Evolutionary conservation across 2,888 invertebrate genomes (phyloP).

Genomic region (Entomobrya multifasciata): DNA sequence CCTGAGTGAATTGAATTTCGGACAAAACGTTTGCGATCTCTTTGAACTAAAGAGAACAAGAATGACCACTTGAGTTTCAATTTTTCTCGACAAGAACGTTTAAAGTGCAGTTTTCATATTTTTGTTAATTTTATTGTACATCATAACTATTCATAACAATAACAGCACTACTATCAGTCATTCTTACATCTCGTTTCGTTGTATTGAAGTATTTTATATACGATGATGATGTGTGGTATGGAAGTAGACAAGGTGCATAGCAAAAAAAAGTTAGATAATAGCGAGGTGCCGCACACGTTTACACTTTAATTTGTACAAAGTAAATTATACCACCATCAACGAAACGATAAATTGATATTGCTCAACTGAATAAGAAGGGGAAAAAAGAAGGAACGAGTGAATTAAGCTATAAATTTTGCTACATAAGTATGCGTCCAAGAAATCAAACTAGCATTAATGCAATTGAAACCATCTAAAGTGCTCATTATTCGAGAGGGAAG

Average conservation of each 20-base stretch:
- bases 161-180: slow-evolving; percentile 5
- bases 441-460: slow-evolving; percentile 60
- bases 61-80: not conserved
- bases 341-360: slow-evolving; percentile 69
- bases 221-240: slow-evolving; percentile 1
- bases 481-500: slow-evolving; percentile 51
- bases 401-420: slow-evolving; percentile 68
- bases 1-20: not conserved
- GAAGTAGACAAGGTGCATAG: slow-evolving; percentile 27
- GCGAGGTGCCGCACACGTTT: slow-evolving; percentile 69
- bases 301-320: slow-evolving; percentile 68
- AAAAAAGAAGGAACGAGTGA: too few relatives aligned
- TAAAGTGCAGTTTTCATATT: slow-evolving; percentile 12
- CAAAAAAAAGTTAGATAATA: slow-evolving; percentile 54
- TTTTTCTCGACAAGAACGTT: slow-evolving; percentile 14
- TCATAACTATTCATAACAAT: slow-evolving; percentile 12
- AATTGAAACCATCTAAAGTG: slow-evolving; percentile 52
- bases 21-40: not conserved
- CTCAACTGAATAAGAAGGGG: slow-evolving; percentile 19
- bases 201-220: not conserved
- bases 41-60: slow-evolving; percentile 26
- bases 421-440: slow-evolving; percentile 53
- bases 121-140: slow-evolving; percentile 3
- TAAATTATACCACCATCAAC: slow-evolving; percentile 62
- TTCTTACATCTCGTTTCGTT: slow-evolving; percentile 10